phyloP scores from a whole-genome alignment of 1,140 invertebrate genomes.

The Diorhabda carinulata region DNA sequence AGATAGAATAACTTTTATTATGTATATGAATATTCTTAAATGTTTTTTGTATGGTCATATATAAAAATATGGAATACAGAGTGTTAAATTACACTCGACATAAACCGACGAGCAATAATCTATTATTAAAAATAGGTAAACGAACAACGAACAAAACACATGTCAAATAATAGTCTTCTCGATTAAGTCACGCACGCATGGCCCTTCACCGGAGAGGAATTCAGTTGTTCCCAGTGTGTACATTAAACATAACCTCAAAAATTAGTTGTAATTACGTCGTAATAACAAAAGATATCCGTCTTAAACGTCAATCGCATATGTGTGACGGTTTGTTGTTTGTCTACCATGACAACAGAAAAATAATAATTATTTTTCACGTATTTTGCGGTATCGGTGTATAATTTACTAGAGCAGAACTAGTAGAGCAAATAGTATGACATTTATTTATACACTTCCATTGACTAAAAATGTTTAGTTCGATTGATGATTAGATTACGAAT shows the following conservation, averaged over 20 bases:
- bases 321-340: conserved; percentile 1
- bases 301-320: conserved; percentile 16
- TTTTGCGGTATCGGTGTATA: background rate
- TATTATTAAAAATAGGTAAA: too few relatives aligned
- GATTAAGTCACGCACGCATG: conserved; percentile 5
- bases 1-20: too few relatives aligned
- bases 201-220: background rate
- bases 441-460: too few relatives aligned
- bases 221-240: conserved; percentile 4
- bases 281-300: conserved; percentile 16
- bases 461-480: too few relatives aligned
- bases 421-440: too few relatives aligned
- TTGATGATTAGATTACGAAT: too few relatives aligned
- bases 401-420: background rate
- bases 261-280: conserved; percentile 10
- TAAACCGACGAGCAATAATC: too few relatives aligned
- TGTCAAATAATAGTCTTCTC: conserved; percentile 15
- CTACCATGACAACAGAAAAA: conserved; percentile 1
- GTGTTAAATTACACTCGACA: too few relatives aligned
- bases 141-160: background rate
- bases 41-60: too few relatives aligned
- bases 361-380: background rate
- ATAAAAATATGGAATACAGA: too few relatives aligned
- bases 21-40: too few relatives aligned
- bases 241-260: conserved; percentile 15